Base-by-base conservation (phyloP, 2,888 invertebrate genomes). In the Ormyrus rosae region DNA sequence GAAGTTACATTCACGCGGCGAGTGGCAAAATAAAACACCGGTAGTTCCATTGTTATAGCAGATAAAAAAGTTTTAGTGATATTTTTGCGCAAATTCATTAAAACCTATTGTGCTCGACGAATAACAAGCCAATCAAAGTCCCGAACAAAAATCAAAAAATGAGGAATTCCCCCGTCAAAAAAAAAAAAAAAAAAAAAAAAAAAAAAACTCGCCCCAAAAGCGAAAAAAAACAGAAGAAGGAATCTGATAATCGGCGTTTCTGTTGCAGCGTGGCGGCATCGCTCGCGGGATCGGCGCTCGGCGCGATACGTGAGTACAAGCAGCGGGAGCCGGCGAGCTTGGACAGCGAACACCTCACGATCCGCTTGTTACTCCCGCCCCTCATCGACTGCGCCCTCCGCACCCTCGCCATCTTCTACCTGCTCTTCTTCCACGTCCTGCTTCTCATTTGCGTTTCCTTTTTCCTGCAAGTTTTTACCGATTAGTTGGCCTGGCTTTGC, bases 231-330 rank as follows among this genome's bases (percentile, higher is more conserved):
- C 19, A 19, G 19, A 19, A 2, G 19, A 19, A 19, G 19, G 19
- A 19, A 19, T 19, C 19, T 19, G 19, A 1, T 19, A 19, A 19
- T 19, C 19, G 19, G 2, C 19, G 19, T 50, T 60, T 71, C 13
- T 78, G 53, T 85, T 86, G 8, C 79, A 88, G 88, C 82, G 80
- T 87, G 58, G 82, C 76, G 78, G 85, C 84, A 72, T 65, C 80
- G 65, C 80, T 88, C 53, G 71, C 85, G 51, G 78, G 79, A 56
- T 71, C 75, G 48, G 83, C 84, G n/a, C 63, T 86, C n/a, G 85
- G 84, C 13, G 79, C 77, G 45, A 80, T 88, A 82, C 88, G 88
- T 88, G 84, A 88, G 88, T 88, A 86, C 70, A 63, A 70, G 46
- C 64, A 71, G 10, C 48, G 60, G n/a, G 34, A 46, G 65, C 70